phyloP scores from a whole-genome alignment of 1,140 invertebrate genomes.

The Drosophila malerkotliana region DNA sequence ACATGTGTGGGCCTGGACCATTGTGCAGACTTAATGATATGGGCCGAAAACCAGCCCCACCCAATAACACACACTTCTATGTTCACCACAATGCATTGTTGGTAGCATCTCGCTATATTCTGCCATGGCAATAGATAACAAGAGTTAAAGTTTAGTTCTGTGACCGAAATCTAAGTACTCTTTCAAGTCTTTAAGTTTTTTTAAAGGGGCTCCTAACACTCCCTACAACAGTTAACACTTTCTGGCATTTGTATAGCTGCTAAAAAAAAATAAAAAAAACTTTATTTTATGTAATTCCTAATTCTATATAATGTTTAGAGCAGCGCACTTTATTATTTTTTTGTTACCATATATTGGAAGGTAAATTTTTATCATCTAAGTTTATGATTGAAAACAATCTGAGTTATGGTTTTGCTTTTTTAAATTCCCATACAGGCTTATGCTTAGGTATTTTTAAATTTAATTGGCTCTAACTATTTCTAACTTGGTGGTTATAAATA shows the following conservation, averaged over 20 bases:
- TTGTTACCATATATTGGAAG: too few relatives aligned
- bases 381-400: too few relatives aligned
- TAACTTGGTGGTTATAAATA: too few relatives aligned
- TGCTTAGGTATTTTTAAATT: too few relatives aligned
- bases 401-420: too few relatives aligned
- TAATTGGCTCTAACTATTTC: too few relatives aligned
- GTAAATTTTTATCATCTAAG: too few relatives aligned
- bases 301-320: too few relatives aligned
- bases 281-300: too few relatives aligned
- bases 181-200: background rate
- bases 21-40: slow-evolving; percentile 71
- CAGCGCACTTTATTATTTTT: too few relatives aligned
- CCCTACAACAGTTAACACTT: background rate
- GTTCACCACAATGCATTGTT: slow-evolving; percentile 58
- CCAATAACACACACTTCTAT: background rate
- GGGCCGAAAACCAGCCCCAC: slow-evolving; percentile 39
- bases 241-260: background rate
- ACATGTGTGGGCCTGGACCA: slow-evolving; percentile 18
- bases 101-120: slow-evolving; percentile 62
- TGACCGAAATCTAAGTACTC: background rate
- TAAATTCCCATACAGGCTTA: too few relatives aligned
- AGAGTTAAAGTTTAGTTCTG: slow-evolving; percentile 2
- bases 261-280: too few relatives aligned
- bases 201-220: background rate
- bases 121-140: slow-evolving; percentile 54